Base-by-base conservation (phyloP, 2,113 vertebrate genomes). In the Galemys pyrenaicus region DNA sequence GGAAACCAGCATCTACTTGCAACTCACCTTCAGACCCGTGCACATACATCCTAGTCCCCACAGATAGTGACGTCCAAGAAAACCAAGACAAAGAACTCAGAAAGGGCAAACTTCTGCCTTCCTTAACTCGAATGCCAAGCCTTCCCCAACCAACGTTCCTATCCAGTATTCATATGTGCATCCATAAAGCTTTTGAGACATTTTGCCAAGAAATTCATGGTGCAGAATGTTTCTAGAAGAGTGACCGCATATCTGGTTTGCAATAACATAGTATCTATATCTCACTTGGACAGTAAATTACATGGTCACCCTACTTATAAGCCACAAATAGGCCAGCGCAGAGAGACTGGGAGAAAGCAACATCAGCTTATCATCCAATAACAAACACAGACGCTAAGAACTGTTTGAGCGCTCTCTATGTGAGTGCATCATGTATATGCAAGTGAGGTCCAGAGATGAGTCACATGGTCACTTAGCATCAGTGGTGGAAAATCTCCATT, bases 401-500 rank as follows among this genome's bases (percentile, higher is more conserved):
- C 9, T 12, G 19, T 51, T 86, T 44, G 54, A 56, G 20, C 19
- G 11, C 19, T 56, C 54, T 19, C 54, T 22, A 56, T 56, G 54
- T 56, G 10, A 3, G 39, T 13, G 49, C 49, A 51, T 49, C 46
- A 49, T 49, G 12, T 51, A 17, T 37, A 39, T 26, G 46, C 19
- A 32, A 56, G n/a, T 15, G 68, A 24, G 7, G 30, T 74, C 4
- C 74, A 54, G 46, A 80, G 12, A 64, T 65, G 28, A 22, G 30
- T 19, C 17, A 20, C 11, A 5, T 56, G 49, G 49, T 6, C n/a
- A 9, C 28, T 35, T 46, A 20, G 20, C 4, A 32, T 24, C 74
- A 37, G 49, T 24, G 20, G 20, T 3, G 3, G 19, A 30, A 30
- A n/a, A 5, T 20, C 10, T 28, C 26, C 0, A 1, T 22, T 11